phyloP scores from a whole-genome alignment of 1,140 invertebrate species.

The Leptinotarsa undecemlineata region DNA sequence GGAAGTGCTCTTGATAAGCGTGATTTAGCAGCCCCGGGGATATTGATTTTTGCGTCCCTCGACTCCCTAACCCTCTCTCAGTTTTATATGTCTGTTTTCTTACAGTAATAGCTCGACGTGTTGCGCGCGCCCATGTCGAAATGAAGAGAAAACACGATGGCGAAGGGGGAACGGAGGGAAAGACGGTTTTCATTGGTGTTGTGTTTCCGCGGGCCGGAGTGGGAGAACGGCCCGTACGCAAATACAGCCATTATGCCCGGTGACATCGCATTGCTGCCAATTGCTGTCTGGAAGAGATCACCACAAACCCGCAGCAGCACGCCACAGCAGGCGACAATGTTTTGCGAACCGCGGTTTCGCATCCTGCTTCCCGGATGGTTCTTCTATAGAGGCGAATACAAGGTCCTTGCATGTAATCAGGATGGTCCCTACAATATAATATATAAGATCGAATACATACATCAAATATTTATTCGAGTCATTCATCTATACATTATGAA shows the following conservation, averaged over 20 bases:
- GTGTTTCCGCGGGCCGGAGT: constrained; percentile 51
- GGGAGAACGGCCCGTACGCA: constrained; percentile 49
- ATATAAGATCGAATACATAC: too few species aligned
- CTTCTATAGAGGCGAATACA: too few species aligned
- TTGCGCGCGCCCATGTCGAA: constrained; percentile 49
- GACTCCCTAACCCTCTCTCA: constrained; percentile 56
- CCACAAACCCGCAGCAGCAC: constrained; percentile 26
- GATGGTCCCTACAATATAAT: too few species aligned
- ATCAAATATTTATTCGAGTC: too few species aligned
- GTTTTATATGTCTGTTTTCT: constrained; percentile 60
- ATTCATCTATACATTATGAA: too few species aligned
- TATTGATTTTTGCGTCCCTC: constrained; percentile 68
- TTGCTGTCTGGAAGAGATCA: constrained; percentile 29
- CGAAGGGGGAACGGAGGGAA: constrained; percentile 46
- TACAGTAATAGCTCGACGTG: constrained; percentile 57
- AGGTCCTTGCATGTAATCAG: too few species aligned
- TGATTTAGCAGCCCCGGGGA: constrained; percentile 73
- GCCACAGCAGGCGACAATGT: neutral
- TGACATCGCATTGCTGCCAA: constrained; percentile 30
- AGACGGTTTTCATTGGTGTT: constrained; percentile 56
- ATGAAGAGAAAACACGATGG: constrained; percentile 48
- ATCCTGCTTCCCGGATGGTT: too few species aligned
- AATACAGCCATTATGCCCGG: constrained; percentile 54
- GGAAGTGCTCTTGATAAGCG: constrained; percentile 72
- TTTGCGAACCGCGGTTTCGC: neutral